Evolutionary conservation across 2,888 invertebrate genomes (phyloP).

Genomic region (Seira ritae): DNA sequence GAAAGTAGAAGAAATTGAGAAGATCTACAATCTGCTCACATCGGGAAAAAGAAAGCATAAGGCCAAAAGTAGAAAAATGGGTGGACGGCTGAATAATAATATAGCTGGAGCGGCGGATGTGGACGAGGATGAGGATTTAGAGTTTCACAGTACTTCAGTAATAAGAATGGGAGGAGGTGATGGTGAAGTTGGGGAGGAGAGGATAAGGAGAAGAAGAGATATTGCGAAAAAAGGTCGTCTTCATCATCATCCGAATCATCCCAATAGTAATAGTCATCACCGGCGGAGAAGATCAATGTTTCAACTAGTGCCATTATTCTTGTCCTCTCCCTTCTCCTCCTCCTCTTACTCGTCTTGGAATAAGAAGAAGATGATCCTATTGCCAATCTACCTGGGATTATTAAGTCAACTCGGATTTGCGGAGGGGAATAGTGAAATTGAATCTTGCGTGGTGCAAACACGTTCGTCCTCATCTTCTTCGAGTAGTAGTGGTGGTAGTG

Average conservation of each 20-base stretch:
- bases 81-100: slow-evolving; percentile 51
- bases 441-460: slow-evolving; percentile 64
- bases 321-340: not conserved
- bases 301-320: slow-evolving; percentile 51
- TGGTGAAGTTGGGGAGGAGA: no score
- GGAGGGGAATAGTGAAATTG: slow-evolving; percentile 65
- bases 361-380: slow-evolving; percentile 36
- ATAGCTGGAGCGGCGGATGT: no score
- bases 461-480: slow-evolving; percentile 54
- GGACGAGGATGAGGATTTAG: slow-evolving; percentile 44
- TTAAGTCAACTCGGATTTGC: slow-evolving; percentile 51
- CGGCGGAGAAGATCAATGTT: slow-evolving; percentile 36
- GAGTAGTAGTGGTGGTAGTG: slow-evolving; percentile 34
- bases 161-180: slow-evolving; percentile 18
- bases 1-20: slow-evolving; percentile 7
- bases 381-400: slow-evolving; percentile 55
- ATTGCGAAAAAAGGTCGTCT: slow-evolving; percentile 29
- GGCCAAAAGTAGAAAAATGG: not conserved
- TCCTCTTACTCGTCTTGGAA: no score
- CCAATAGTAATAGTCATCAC: no score
- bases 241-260: slow-evolving; percentile 6
- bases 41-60: slow-evolving; percentile 34
- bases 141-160: no score
- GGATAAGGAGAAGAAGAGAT: no score
- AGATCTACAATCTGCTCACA: slow-evolving; percentile 34